Conservation (phyloP, 2,797 vertebrate species). For the Micropoecilia bifurca region DNA sequence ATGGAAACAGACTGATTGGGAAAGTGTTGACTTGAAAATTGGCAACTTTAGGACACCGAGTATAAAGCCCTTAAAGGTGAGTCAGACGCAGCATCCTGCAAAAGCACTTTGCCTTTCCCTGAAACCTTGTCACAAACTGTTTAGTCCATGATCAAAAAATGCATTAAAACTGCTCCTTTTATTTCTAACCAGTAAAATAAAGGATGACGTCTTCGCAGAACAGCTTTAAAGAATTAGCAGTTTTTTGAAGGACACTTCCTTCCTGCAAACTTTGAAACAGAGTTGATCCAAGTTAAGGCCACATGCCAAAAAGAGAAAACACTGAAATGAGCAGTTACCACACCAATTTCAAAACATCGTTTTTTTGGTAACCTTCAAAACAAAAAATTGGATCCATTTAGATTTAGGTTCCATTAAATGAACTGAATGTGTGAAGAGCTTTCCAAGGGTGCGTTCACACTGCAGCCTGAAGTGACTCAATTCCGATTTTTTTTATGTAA, state of each 20-base stretch:
- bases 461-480: too few relatives aligned
- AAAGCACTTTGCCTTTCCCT: background rate
- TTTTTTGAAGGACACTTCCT: background rate
- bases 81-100: background rate
- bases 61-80: background rate
- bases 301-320: background rate
- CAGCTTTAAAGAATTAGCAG: background rate
- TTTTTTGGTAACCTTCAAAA: background rate
- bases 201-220: background rate
- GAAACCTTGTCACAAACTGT: background rate
- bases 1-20: too few relatives aligned
- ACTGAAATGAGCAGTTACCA: background rate
- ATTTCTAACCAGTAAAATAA: background rate
- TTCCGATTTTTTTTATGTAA: too few relatives aligned
- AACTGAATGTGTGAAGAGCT: background rate
- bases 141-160: background rate
- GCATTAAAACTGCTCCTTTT: background rate
- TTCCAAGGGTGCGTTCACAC: background rate
- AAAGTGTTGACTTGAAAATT: background rate
- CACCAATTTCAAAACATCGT: background rate
- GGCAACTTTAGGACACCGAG: background rate
- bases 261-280: background rate
- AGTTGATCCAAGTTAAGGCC: background rate
- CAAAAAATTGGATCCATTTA: background rate
- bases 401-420: background rate